Percentiles rank a stretch among this genome's conserved stretches.
Conservation (phyloP, 2,113 vertebrate species). For the Typhlomys cinereus region DNA sequence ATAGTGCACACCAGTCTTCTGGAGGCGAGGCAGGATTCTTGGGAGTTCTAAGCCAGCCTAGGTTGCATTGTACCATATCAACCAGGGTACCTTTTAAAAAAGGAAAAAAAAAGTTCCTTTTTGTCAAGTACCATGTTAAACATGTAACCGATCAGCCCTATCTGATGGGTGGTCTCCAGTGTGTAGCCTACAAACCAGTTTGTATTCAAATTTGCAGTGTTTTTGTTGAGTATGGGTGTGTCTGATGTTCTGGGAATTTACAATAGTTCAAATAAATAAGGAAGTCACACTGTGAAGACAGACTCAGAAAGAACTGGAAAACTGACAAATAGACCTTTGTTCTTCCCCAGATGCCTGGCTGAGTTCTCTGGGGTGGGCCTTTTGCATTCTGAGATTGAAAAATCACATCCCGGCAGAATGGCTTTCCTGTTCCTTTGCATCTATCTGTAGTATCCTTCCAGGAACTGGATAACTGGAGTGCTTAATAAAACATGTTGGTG, state of each 20-base stretch:
- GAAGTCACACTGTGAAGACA: slow-evolving; percentile 60
- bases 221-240: slow-evolving; percentile 73
- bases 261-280: slow-evolving; percentile 67
- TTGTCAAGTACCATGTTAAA: slow-evolving; percentile 51
- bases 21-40: background rate
- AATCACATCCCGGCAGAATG: rapidly evolving
- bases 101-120: background rate
- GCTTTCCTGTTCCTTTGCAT: background rate
- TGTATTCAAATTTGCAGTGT: slow-evolving; percentile 60
- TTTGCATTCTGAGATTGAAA: background rate
- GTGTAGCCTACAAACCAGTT: slow-evolving; percentile 35
- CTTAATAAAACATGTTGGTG: background rate
- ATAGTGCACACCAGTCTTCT: background rate
- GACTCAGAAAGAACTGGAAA: slow-evolving; percentile 48
- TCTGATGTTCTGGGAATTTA: slow-evolving; percentile 68
- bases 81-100: background rate
- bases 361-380: background rate
- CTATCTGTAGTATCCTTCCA: background rate
- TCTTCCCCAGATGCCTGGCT: background rate
- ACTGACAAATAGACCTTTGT: slow-evolving; percentile 11
- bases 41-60: background rate
- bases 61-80: background rate
- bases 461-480: background rate
- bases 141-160: slow-evolving; percentile 45
- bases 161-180: slow-evolving; percentile 32